Evolutionary conservation across 2,113 vertebrate species (phyloP).

Genomic region (Alces alces): DNA sequence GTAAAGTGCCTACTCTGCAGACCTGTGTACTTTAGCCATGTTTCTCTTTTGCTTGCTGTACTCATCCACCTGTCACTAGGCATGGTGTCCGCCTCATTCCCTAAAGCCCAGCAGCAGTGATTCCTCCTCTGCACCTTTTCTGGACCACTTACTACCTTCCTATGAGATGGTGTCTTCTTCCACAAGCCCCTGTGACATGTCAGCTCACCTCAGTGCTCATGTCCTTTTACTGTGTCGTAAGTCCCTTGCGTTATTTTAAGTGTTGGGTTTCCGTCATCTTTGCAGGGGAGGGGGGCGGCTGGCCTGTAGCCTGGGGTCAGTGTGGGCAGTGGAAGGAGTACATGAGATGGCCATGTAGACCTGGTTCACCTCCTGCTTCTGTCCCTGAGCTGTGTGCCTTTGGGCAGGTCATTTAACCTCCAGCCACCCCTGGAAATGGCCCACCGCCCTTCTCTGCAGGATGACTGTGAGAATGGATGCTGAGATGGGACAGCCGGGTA

Average conservation of each 20-base stretch:
- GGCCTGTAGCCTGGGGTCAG: not conserved
- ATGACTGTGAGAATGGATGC: not conserved
- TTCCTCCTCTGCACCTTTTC: not conserved
- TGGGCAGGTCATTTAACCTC: not conserved
- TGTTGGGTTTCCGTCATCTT: not conserved
- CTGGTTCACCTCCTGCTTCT: not conserved
- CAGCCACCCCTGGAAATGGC: not conserved
- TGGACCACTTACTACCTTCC: not conserved
- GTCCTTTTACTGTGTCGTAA: not conserved
- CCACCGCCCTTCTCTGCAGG: not conserved
- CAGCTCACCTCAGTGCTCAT: not conserved
- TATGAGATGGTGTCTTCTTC: not conserved
- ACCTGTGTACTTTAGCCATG: not conserved
- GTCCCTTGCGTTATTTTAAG: not conserved
- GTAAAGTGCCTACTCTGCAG: not conserved
- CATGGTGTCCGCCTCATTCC: rapidly evolving
- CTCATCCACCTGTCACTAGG: not conserved
- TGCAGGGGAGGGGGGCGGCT: rapidly evolving
- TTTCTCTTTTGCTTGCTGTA: not conserved
- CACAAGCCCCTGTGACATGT: not conserved
- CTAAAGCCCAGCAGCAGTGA: not conserved
- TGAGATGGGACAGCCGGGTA: not conserved
- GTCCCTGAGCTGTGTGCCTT: not conserved
- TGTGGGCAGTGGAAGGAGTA: not conserved
- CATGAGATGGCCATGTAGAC: not conserved